Percentiles rank a stretch among this genome's conserved stretches.
phyloP scores from a whole-genome alignment of 2,888 invertebrate species.

The Diplazon laetatorius region DNA sequence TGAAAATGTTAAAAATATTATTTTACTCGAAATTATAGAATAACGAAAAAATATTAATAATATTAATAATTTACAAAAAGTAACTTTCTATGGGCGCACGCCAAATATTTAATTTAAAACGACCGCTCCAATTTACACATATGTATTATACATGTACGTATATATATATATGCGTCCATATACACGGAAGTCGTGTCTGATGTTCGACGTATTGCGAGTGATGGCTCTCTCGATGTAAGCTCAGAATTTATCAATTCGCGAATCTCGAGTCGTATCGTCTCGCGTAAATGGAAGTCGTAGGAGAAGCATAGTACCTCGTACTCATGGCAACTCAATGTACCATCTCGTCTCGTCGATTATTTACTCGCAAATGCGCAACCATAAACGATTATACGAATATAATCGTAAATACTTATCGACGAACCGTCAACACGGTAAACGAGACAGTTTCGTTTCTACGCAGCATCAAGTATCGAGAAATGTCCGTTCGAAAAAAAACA shows the following conservation, averaged over 20 bases:
- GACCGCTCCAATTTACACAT: no score
- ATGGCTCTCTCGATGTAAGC: not conserved
- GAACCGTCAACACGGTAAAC: conserved; percentile 17
- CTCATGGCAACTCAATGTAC: conserved; percentile 47
- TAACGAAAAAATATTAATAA: no score
- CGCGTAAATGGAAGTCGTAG: conserved; percentile 47
- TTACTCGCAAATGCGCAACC: not conserved
- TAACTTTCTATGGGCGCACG: no score
- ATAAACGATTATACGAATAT: conserved; percentile 38
- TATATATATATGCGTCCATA: no score
- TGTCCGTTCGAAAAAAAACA: not conserved
- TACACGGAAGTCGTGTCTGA: not conserved
- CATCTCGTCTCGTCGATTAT: conserved; percentile 12
- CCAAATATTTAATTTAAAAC: no score
- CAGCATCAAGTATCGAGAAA: not conserved
- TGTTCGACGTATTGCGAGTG: not conserved
- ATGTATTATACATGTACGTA: no score
- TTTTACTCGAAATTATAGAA: no score
- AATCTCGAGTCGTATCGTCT: conserved; percentile 45
- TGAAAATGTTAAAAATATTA: no score
- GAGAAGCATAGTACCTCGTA: conserved; percentile 43
- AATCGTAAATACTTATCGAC: conserved; percentile 22
- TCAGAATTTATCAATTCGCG: conserved; percentile 41
- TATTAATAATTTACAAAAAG: no score
- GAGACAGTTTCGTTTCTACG: conserved; percentile 4